phyloP scores from a whole-genome alignment of 1,140 invertebrate species.

The Lasioglossum baleicum region DNA sequence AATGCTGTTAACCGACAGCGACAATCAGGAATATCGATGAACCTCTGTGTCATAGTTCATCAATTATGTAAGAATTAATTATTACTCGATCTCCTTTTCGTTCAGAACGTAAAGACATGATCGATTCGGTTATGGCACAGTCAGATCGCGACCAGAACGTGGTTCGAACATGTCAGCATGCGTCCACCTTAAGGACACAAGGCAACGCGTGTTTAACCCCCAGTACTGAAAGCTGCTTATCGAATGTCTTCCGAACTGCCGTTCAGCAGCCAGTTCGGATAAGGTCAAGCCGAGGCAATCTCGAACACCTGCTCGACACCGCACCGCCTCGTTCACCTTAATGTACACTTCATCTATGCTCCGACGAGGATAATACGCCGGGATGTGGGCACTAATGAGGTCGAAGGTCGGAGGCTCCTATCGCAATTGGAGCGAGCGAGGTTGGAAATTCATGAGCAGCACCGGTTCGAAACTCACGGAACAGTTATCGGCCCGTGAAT shows the following conservation, averaged over 20 bases:
- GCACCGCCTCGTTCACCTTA: slow-evolving; percentile 24
- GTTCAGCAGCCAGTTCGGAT: background rate
- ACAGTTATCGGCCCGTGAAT: background rate
- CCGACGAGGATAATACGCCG: slow-evolving; percentile 30
- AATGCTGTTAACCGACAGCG: no score
- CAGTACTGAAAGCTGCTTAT: background rate
- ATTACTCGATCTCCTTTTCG: no score
- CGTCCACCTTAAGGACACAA: no score
- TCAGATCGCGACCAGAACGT: no score
- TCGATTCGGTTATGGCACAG: no score
- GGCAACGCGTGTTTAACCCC: no score
- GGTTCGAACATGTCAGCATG: no score
- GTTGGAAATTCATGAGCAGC: background rate
- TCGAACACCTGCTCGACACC: slow-evolving; percentile 17
- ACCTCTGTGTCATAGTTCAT: no score
- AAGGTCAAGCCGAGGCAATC: slow-evolving; percentile 18
- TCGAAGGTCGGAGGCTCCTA: slow-evolving; percentile 13
- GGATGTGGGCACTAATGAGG: slow-evolving; percentile 49
- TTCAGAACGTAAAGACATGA: no score
- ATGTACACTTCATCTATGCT: slow-evolving; percentile 39
- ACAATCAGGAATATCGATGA: no score
- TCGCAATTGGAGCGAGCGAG: no score
- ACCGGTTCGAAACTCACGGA: background rate
- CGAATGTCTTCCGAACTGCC: background rate
- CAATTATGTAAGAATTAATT: no score